Percentiles rank a stretch among this genome's conserved stretches.
These are phyloP conservation scores for Shinisaurus crocodilurus DNA, from an alignment of 2,113 vertebrate species.

Conservation along the genomic window DNA sequence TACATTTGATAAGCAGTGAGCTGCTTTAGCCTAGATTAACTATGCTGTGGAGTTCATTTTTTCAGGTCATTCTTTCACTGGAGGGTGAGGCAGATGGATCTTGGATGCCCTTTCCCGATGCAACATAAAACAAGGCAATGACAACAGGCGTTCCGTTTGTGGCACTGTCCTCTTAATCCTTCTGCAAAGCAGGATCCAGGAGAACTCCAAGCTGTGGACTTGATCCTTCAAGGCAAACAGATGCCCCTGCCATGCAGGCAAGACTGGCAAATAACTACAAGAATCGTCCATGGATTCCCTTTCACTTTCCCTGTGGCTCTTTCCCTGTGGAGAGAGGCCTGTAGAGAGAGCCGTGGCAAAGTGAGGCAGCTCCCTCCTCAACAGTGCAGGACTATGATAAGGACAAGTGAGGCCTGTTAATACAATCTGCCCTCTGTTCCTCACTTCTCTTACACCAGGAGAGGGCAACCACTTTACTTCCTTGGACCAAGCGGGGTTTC, in stretches of 20 bases:
- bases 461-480: too few species aligned
- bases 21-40: slow-evolving; percentile 3
- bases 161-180: not conserved
- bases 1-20: slow-evolving; percentile 4
- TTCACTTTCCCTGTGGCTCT: not conserved
- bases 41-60: not conserved
- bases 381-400: too few species aligned
- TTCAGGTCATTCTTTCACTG: not conserved
- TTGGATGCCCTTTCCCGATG: not conserved
- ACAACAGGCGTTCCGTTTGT: slow-evolving; percentile 5
- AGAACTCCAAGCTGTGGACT: not conserved
- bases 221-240: not conserved
- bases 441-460: too few species aligned
- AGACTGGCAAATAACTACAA: not conserved
- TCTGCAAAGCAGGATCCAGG: not conserved
- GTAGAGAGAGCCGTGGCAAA: too few species aligned
- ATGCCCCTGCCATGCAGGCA: not conserved
- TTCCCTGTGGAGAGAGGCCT: too few species aligned
- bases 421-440: too few species aligned
- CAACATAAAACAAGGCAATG: not conserved
- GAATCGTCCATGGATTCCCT: not conserved
- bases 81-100: not conserved
- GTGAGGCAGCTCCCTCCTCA: too few species aligned
- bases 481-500: too few species aligned
- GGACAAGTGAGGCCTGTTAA: too few species aligned